Conservation (phyloP, 2,888 invertebrate genomes). For the Pollenia griseotomentosa region DNA sequence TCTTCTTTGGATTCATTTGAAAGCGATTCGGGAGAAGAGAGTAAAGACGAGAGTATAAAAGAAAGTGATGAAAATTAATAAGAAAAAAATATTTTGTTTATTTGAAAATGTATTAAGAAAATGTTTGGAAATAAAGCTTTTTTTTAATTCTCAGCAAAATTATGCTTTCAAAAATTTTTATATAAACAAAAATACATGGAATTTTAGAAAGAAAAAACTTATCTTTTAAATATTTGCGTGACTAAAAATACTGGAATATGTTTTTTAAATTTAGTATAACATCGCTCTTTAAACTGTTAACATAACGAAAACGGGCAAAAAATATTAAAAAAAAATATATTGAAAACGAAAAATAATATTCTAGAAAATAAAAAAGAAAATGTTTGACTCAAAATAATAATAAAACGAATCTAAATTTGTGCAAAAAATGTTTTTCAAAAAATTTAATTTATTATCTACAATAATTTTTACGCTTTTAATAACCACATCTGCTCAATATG, state of each 20-base stretch:
- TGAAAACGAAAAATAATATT: slow-evolving; percentile 21
- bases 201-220: background rate
- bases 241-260: slow-evolving; percentile 52
- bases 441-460: background rate
- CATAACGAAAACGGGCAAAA: background rate
- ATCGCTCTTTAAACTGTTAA: slow-evolving; percentile 34
- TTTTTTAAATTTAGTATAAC: slow-evolving; percentile 30
- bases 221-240: slow-evolving; percentile 26
- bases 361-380: slow-evolving; percentile 17
- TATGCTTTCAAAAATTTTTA: slow-evolving; percentile 35
- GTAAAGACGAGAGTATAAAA: slow-evolving; percentile 24
- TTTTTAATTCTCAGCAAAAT: slow-evolving; percentile 11
- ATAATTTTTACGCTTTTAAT: slow-evolving; percentile 20
- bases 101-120: background rate
- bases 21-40: slow-evolving; percentile 78
- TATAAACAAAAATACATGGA: background rate
- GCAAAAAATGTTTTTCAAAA: slow-evolving; percentile 43
- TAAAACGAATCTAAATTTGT: background rate
- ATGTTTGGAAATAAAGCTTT: slow-evolving; percentile 30
- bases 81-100: background rate
- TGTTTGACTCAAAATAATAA: background rate
- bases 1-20: slow-evolving; percentile 82
- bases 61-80: slow-evolving; percentile 49
- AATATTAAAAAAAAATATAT: slow-evolving; percentile 2
- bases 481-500: slow-evolving; percentile 51